Evolutionary conservation across 1,140 invertebrate species (phyloP).

Genomic region (Mercenaria mercenaria): DNA sequence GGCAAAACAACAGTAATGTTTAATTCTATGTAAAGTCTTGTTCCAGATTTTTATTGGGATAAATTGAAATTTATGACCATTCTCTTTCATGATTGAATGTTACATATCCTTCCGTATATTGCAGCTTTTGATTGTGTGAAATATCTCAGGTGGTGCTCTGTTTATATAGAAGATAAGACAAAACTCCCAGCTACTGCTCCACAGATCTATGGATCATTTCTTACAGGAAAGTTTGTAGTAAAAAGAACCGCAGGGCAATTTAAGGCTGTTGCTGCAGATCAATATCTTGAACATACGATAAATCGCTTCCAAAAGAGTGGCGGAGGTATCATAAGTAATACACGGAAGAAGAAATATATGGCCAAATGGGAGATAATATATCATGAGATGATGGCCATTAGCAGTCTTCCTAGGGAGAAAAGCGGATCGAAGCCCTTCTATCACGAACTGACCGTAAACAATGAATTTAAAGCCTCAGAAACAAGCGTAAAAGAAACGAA

Average conservation of each 20-base stretch:
- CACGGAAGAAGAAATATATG: slow-evolving; percentile 20
- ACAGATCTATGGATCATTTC: background rate
- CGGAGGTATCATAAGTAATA: slow-evolving; percentile 38
- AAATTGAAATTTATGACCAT: too few relatives aligned
- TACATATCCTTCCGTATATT: slow-evolving; percentile 35
- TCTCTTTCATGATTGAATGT: too few relatives aligned
- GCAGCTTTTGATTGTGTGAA: slow-evolving; percentile 26
- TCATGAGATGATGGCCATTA: slow-evolving; percentile 24
- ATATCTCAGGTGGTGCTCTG: slow-evolving; percentile 24
- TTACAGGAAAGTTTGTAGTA: slow-evolving; percentile 12
- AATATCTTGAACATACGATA: slow-evolving; percentile 13
- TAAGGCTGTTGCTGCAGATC: slow-evolving; percentile 31
- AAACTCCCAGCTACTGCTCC: slow-evolving; percentile 19
- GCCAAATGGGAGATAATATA: slow-evolving; percentile 39
- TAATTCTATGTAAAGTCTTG: too few relatives aligned
- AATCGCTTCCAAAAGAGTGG: slow-evolving; percentile 20
- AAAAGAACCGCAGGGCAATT: slow-evolving; percentile 25
- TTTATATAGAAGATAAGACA: slow-evolving; percentile 41
- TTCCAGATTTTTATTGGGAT: too few relatives aligned
- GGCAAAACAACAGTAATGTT: too few relatives aligned
- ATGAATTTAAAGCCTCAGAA: slow-evolving; percentile 22
- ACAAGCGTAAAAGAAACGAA: background rate
- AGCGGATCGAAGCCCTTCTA: background rate
- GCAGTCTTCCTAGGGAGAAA: background rate
- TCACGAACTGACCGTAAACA: slow-evolving; percentile 17